These are phyloP conservation scores for Dendroctonus ponderosae DNA, from an alignment of 1,140 invertebrate genomes.

Conservation along the genomic window DNA sequence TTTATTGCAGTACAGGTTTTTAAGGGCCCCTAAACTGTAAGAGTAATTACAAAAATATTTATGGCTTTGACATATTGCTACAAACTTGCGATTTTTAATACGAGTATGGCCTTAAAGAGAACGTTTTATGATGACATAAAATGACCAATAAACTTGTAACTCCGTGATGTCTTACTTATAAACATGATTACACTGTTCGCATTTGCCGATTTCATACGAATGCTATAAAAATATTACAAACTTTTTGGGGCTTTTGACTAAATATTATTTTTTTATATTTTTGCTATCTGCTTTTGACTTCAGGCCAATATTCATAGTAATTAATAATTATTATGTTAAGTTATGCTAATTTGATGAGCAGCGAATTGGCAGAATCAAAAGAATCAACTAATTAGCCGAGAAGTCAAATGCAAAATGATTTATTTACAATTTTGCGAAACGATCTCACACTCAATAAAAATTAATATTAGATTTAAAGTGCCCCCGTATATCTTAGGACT, in stretches of 20 bases:
- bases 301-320: too few species aligned
- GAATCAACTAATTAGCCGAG: too few species aligned
- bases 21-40: conserved; percentile 6
- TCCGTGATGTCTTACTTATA: conserved; percentile 1
- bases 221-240: neutral
- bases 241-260: too few species aligned
- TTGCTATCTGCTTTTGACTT: too few species aligned
- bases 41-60: conserved; percentile 12
- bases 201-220: neutral
- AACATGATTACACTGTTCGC: neutral
- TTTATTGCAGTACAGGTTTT: conserved; percentile 11
- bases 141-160: neutral
- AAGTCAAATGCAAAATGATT: too few species aligned
- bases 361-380: too few species aligned
- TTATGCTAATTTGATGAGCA: too few species aligned
- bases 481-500: conserved; percentile 1
- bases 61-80: conserved; percentile 12
- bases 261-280: too few species aligned
- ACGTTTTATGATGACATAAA: conserved; percentile 7
- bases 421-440: too few species aligned
- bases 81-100: conserved; percentile 12
- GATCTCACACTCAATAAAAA: too few species aligned
- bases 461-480: too few species aligned
- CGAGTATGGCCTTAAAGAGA: conserved; percentile 2
- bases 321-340: too few species aligned